phyloP scores from a whole-genome alignment of 1,140 invertebrate species.

The Pogonognathellus flavescens region DNA sequence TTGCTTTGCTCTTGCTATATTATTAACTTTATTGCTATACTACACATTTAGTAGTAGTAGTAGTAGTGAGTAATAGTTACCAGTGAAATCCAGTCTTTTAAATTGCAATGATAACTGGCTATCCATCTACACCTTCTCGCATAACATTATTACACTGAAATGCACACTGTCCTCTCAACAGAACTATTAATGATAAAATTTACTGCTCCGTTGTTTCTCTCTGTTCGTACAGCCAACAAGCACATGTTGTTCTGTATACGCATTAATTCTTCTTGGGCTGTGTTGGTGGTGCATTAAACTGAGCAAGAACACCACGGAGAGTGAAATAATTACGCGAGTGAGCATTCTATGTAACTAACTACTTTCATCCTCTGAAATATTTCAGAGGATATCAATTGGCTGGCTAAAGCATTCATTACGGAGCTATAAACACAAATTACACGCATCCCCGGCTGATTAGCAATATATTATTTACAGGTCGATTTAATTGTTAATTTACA shows the following conservation, averaged over 20 bases:
- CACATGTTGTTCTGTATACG: background rate
- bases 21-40: background rate
- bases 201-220: background rate
- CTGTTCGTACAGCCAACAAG: too few species aligned
- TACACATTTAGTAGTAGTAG: too few species aligned
- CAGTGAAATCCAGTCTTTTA: too few species aligned
- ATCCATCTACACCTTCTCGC: too few species aligned
- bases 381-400: constrained; percentile 14
- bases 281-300: background rate
- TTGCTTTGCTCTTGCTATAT: background rate
- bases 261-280: background rate
- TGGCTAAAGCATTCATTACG: constrained; percentile 41
- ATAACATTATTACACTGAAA: background rate
- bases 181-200: constrained; percentile 5
- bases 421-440: constrained; percentile 45
- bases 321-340: background rate
- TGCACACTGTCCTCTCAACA: background rate
- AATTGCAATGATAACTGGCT: too few species aligned
- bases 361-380: background rate
- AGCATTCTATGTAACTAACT: background rate
- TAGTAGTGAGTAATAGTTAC: too few species aligned
- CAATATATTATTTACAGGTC: constrained; percentile 46
- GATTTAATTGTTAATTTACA: constrained; percentile 51
- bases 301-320: background rate
- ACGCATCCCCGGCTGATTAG: constrained; percentile 39